Percentiles rank a stretch among this genome's conserved stretches.
Conservation (phyloP, 2,888 invertebrate genomes). For the Brachycybe producta region DNA sequence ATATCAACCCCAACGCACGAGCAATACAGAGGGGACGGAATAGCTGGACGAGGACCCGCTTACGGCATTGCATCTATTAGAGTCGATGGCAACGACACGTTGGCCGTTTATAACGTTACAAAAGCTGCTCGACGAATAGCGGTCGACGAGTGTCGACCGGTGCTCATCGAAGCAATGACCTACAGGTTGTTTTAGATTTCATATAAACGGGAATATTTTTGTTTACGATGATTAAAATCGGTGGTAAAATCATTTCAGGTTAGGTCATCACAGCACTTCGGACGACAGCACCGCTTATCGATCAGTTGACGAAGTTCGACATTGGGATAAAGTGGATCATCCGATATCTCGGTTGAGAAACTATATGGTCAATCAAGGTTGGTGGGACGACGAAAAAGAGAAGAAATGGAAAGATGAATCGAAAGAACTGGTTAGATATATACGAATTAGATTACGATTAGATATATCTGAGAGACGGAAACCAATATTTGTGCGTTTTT, state of each 20-base stretch:
- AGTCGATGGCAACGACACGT: constrained; percentile 92
- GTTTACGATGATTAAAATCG: constrained; percentile 5
- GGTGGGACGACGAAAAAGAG: constrained; percentile 70
- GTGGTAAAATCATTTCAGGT: constrained; percentile 40
- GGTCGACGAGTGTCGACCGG: constrained; percentile 62
- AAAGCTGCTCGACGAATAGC: constrained; percentile 59
- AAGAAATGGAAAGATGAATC: constrained; percentile 52
- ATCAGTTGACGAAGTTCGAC: constrained; percentile 61
- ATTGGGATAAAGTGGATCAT: constrained; percentile 70
- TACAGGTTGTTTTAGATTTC: constrained; percentile 55
- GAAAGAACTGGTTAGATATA: constrained; percentile 50
- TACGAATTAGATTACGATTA: too few relatives aligned
- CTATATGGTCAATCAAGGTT: constrained; percentile 61
- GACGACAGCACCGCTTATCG: constrained; percentile 96
- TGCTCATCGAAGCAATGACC: constrained; percentile 92
- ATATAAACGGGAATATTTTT: constrained; percentile 5
- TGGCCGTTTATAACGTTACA: constrained; percentile 87
- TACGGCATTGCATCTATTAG: constrained; percentile 78
- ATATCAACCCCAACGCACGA: constrained; percentile 90
- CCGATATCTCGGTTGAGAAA: constrained; percentile 68
- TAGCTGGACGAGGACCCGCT: constrained; percentile 77
- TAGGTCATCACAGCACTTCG: constrained; percentile 98
- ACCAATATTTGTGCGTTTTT: not conserved
- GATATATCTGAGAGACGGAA: too few relatives aligned
- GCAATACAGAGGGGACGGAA: constrained; percentile 92